phyloP scores from a whole-genome alignment of 2,113 vertebrate species.

The Corynorhinus townsendii region DNA sequence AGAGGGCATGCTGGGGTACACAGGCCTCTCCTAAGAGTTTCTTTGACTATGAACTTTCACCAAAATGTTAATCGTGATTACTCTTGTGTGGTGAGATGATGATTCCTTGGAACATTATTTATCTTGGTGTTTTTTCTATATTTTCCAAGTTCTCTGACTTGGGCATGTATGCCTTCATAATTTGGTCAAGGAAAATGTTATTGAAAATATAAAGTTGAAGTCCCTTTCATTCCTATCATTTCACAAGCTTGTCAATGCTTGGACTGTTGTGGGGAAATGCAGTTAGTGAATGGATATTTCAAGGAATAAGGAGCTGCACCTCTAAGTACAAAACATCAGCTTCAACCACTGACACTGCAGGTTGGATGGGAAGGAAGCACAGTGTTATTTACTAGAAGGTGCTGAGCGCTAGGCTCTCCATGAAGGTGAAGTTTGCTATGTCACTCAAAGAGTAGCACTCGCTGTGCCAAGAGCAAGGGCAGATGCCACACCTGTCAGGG shows the following conservation, averaged over 20 bases:
- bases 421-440: background rate
- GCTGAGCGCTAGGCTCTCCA: background rate
- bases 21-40: background rate
- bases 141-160: constrained; percentile 26
- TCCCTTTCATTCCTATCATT: constrained; percentile 23
- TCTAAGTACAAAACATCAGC: background rate
- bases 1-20: background rate
- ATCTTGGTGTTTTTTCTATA: constrained; percentile 6
- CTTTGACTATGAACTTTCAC: background rate
- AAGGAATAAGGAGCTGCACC: background rate
- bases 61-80: background rate
- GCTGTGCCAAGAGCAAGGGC: background rate
- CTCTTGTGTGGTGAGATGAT: background rate
- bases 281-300: background rate
- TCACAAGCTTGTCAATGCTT: background rate
- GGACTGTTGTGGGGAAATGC: background rate
- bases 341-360: background rate
- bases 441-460: background rate
- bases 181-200: background rate
- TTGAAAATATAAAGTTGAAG: constrained; percentile 5
- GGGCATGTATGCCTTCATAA: background rate
- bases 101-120: background rate
- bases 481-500: background rate
- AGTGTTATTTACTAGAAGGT: background rate
- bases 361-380: background rate